These are phyloP conservation scores for Myocastor coypus DNA, from an alignment of 2,113 vertebrate genomes.

Conservation along the genomic window DNA sequence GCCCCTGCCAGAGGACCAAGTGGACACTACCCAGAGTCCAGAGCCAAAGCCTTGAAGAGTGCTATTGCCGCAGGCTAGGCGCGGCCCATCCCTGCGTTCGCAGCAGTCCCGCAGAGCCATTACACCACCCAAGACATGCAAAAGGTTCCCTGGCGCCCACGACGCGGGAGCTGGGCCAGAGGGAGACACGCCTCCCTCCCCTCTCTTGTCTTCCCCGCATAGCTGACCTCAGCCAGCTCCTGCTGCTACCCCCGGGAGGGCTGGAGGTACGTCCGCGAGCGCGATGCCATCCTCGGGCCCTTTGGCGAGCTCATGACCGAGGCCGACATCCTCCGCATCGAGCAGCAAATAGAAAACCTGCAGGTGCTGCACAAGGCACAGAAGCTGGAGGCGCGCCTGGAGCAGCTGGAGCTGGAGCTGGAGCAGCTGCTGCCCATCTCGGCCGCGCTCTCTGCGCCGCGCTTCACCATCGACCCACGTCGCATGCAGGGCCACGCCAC, in stretches of 20 bases:
- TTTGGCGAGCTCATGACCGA: constrained; percentile 96
- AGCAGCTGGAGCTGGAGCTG: constrained; percentile 91
- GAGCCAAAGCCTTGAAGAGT: constrained; percentile 45
- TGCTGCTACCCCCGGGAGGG: constrained; percentile 91
- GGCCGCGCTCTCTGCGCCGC: constrained; percentile 86
- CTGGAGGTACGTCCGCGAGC: constrained; percentile 90
- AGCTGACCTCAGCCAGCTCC: constrained; percentile 91
- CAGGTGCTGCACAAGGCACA: constrained; percentile 95
- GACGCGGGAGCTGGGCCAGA: constrained; percentile 85
- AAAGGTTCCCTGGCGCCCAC: constrained; percentile 85
- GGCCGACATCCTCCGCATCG: constrained; percentile 92
- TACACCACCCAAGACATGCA: constrained; percentile 96
- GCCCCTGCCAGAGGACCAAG: constrained; percentile 54
- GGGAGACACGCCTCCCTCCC: constrained; percentile 87
- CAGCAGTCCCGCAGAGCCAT: constrained; percentile 83
- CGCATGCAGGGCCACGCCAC: constrained; percentile 92
- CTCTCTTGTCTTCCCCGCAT: constrained; percentile 89
- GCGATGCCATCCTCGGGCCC: constrained; percentile 92
- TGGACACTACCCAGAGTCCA: constrained; percentile 36
- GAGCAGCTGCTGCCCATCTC: constrained; percentile 91
- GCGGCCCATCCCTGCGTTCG: background rate
- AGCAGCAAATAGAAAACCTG: constrained; percentile 97
- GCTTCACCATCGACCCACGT: constrained; percentile 91
- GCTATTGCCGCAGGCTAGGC: background rate
- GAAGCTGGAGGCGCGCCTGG: constrained; percentile 91